A percentile compares a stretch with the other conserved stretches of the same genome.
Evolutionary conservation across 2,113 vertebrate species (phyloP).

Genomic region (Ceratotherium simum): DNA sequence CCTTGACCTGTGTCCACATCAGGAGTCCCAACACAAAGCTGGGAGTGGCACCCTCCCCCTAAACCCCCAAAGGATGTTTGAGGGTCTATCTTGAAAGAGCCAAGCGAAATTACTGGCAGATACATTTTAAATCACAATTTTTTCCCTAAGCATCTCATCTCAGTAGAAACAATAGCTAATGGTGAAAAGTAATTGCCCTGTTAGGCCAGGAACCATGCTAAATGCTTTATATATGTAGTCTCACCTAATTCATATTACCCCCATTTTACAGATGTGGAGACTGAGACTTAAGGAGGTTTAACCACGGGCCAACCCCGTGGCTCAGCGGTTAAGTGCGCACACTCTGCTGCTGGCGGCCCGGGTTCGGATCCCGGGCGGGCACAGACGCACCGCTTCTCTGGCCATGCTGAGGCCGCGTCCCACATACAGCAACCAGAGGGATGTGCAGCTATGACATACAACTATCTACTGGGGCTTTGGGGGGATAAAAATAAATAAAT

Average conservation of each 20-base stretch:
- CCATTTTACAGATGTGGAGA: not conserved
- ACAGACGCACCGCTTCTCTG: too few species aligned
- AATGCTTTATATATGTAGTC: not conserved
- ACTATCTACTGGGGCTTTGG: too few species aligned
- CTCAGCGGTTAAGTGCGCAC: too few species aligned
- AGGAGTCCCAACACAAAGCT: not conserved
- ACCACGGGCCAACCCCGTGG: too few species aligned
- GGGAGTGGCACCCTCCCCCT: not conserved
- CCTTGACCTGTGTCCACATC: not conserved
- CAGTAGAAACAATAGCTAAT: not conserved
- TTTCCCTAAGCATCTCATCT: constrained; percentile 19
- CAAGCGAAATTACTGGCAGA: not conserved
- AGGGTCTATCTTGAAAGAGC: not conserved
- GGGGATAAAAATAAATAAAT: too few species aligned
- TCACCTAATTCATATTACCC: not conserved
- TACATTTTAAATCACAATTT: not conserved
- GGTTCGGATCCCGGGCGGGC: too few species aligned
- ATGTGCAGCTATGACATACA: too few species aligned
- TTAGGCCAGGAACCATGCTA: not conserved
- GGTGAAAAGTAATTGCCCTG: not conserved
- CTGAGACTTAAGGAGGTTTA: not conserved
- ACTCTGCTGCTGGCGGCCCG: too few species aligned
- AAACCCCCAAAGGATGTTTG: not conserved
- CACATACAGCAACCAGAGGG: too few species aligned
- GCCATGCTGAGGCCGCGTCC: too few species aligned